A percentile compares a stretch with the other conserved stretches of the same genome.
These are phyloP conservation scores for Psittacula echo DNA, from an alignment of 2,797 vertebrate genomes.

Conservation along the genomic window DNA sequence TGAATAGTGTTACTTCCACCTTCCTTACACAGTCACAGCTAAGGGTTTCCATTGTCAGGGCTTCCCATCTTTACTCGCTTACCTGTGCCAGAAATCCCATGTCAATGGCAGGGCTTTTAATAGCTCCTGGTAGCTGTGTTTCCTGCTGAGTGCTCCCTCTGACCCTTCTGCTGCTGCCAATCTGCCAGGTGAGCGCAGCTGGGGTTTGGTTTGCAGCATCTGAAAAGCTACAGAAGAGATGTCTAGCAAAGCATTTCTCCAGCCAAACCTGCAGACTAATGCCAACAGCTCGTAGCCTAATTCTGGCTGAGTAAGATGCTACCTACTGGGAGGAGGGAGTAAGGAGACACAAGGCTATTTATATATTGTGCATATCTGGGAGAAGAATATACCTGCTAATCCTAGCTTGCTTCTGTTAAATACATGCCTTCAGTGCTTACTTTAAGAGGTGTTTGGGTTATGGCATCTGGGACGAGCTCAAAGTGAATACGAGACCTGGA, in stretches of 20 bases:
- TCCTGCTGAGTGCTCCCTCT: neutral
- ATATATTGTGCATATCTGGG: neutral
- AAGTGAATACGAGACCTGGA: neutral
- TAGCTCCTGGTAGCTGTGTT: rapidly evolving
- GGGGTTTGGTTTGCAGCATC: neutral
- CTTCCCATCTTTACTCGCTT: neutral
- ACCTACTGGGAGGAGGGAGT: neutral
- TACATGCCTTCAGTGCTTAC: neutral
- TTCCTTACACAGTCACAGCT: neutral
- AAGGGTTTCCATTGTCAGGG: neutral
- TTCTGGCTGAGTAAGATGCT: neutral
- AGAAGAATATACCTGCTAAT: neutral
- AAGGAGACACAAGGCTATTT: neutral
- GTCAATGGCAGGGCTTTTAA: rapidly evolving
- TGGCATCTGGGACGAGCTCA: neutral
- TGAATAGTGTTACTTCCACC: neutral
- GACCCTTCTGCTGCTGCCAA: neutral
- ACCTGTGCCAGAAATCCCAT: neutral
- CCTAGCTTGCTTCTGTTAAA: neutral
- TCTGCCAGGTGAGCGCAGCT: neutral
- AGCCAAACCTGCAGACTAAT: neutral
- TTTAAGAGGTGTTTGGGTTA: neutral
- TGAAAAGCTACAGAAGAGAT: neutral
- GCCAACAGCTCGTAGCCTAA: neutral
- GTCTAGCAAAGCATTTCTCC: neutral